Base-by-base conservation (phyloP, 2,797 vertebrate species). In the Danio aesculapii region DNA sequence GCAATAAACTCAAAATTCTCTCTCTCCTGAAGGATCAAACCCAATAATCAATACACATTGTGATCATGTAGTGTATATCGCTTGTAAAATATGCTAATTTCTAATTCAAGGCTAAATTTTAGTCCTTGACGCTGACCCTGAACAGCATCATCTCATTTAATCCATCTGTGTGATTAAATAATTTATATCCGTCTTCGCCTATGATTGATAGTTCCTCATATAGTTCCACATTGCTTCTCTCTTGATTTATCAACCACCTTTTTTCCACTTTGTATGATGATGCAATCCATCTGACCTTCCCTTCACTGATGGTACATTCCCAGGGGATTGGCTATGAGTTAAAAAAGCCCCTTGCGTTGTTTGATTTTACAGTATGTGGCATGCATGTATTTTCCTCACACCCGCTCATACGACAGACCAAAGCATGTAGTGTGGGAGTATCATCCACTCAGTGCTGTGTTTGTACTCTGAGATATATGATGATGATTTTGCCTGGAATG, bases 101-200 rank as follows among this genome's bases (percentile, higher is more conserved):
- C 6, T 62, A 39, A 73, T 59, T 49, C 50, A 6, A 21, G 14
- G 9, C 7, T 41, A 47, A 41, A 16, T 46, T 43, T 19, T 46
- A 1, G 2, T 68, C 14, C 47, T 63, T 72, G 68, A 62, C 61
- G 13, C 47, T 63, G 58, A 62, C 13, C 41, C 46, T 55, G 59
- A 21, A 11, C 30, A 50, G 16, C 19, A 14, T 58, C 21, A 17
- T 52, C n/a, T 52, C 44, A 58, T 30, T 16, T 5, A 3, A 16
- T 75, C 30, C 80, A 66, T 70, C 59, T 61, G 30, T 66, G 64
- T 49, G n/a, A 46, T 17, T 84, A 11, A 82, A 84, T 84, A 58
- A 79, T 82, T 82, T 58, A 75, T 71, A 12, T 63, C 52, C 16
- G 30, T 63, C 79, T 66, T 67, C 46, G 14, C 77, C 64, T 70